Evolutionary conservation across 2,113 vertebrate species (phyloP).

Genomic region (Ondatra zibethicus): DNA sequence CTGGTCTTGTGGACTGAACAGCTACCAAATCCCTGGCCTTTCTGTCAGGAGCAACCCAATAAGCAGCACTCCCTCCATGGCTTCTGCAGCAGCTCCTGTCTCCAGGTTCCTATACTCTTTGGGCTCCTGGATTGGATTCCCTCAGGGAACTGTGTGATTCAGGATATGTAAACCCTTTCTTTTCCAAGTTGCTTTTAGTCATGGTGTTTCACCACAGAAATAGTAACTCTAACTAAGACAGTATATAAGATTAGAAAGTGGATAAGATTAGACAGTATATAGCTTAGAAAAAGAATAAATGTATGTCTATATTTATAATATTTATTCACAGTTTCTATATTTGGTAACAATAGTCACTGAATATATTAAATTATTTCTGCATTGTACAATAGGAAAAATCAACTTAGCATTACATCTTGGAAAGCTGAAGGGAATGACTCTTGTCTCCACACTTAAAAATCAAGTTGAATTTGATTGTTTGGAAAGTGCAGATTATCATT

Average conservation of each 20-base stretch:
- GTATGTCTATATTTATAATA: not conserved
- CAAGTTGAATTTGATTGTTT: not conserved
- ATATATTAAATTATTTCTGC: constrained; percentile 9
- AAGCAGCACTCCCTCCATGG: not conserved
- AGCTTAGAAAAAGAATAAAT: not conserved
- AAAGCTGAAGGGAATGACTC: not conserved
- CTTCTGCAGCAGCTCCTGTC: not conserved
- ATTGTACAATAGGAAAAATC: not conserved
- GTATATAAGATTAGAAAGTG: too few species aligned
- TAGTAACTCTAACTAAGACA: not conserved
- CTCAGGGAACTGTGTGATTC: not conserved
- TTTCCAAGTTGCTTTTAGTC: not conserved
- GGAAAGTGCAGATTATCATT: not conserved
- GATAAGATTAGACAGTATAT: too few species aligned
- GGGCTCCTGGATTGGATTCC: too few species aligned
- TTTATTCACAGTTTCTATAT: not conserved
- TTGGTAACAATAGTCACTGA: not conserved
- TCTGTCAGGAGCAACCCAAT: not conserved
- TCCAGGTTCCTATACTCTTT: not conserved
- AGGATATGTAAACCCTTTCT: not conserved
- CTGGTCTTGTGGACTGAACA: not conserved
- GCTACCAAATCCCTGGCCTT: not conserved
- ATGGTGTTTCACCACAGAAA: not conserved
- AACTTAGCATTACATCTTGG: not conserved
- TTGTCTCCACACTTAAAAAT: not conserved